phyloP scores from a whole-genome alignment of 1,140 invertebrate genomes.

The Monochamus saltuarius region DNA sequence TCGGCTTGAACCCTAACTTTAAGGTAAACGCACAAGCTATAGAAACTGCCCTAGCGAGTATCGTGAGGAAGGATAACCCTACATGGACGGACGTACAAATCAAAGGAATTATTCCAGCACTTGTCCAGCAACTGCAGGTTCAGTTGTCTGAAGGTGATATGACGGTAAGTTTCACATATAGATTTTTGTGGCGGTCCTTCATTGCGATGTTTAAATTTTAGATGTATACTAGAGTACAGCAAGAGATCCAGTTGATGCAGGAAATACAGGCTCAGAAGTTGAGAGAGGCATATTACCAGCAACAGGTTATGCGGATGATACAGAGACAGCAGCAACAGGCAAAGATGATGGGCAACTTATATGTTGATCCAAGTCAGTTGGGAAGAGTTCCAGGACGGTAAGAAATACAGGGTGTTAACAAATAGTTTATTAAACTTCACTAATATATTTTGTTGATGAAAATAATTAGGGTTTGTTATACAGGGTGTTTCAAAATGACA shows the following conservation, averaged over 20 bases:
- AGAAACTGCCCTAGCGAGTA: constrained; percentile 35
- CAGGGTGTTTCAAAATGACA: no score
- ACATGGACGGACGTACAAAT: constrained; percentile 41
- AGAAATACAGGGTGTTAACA: no score
- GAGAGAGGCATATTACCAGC: constrained; percentile 40
- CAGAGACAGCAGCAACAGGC: constrained; percentile 39
- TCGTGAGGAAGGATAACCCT: constrained; percentile 44
- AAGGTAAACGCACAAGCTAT: constrained; percentile 11
- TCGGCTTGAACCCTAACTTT: neutral
- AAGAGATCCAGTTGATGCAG: constrained; percentile 34
- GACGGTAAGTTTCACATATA: constrained; percentile 21
- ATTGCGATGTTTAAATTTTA: constrained; percentile 16
- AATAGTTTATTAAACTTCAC: no score
- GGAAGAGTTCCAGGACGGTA: neutral
- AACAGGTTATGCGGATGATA: constrained; percentile 36
- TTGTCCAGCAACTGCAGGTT: constrained; percentile 37
- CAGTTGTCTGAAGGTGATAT: constrained; percentile 35
- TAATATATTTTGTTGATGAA: no score
- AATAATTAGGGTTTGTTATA: no score
- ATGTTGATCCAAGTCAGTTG: constrained; percentile 19
- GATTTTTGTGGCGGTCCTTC: neutral
- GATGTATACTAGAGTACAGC: constrained; percentile 30
- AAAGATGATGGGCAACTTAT: constrained; percentile 26
- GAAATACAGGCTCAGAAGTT: constrained; percentile 28
- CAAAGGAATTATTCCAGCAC: constrained; percentile 38